Evolutionary conservation across 2,888 invertebrate species (phyloP).

Genomic region (Pyrrhia umbra): DNA sequence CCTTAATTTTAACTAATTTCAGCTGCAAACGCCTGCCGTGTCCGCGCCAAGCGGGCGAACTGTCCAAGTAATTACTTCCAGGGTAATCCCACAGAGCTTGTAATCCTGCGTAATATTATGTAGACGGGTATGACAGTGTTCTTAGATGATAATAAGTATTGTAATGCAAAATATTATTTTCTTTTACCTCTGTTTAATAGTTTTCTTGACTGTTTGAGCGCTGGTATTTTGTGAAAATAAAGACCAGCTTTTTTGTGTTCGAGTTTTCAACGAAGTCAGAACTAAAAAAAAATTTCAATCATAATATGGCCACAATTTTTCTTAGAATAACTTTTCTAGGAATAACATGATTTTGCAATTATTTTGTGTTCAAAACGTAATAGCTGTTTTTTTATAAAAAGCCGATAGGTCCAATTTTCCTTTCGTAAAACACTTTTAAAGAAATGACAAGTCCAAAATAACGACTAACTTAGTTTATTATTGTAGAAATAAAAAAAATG

Average conservation of each 20-base stretch:
- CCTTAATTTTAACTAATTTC: slow-evolving; percentile 72
- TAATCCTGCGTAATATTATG: slow-evolving; percentile 58
- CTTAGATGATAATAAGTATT: slow-evolving; percentile 54
- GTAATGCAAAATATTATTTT: slow-evolving; percentile 33
- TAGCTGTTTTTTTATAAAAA: slow-evolving; percentile 20
- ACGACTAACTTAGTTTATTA: slow-evolving; percentile 25
- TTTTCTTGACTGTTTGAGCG: slow-evolving; percentile 22
- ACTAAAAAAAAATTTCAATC: too few relatives aligned
- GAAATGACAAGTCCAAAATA: slow-evolving; percentile 33
- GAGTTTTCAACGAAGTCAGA: too few relatives aligned
- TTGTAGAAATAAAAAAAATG: slow-evolving; percentile 12
- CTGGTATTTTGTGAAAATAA: slow-evolving; percentile 6
- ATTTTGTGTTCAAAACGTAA: slow-evolving; percentile 7
- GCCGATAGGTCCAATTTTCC: slow-evolving; percentile 20
- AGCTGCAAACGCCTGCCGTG: slow-evolving; percentile 59
- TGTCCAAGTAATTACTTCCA: slow-evolving; percentile 75
- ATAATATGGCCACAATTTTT: not conserved
- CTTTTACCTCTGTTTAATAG: slow-evolving; percentile 28
- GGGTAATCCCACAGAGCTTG: slow-evolving; percentile 66
- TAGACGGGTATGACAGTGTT: slow-evolving; percentile 53
- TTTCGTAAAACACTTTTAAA: slow-evolving; percentile 33
- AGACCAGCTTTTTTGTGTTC: not conserved
- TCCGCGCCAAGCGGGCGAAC: slow-evolving; percentile 63
- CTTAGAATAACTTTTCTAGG: not conserved
- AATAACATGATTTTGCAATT: not conserved